Base-by-base conservation (phyloP, 2,888 invertebrate species). In the Dryobotodes eremita region DNA sequence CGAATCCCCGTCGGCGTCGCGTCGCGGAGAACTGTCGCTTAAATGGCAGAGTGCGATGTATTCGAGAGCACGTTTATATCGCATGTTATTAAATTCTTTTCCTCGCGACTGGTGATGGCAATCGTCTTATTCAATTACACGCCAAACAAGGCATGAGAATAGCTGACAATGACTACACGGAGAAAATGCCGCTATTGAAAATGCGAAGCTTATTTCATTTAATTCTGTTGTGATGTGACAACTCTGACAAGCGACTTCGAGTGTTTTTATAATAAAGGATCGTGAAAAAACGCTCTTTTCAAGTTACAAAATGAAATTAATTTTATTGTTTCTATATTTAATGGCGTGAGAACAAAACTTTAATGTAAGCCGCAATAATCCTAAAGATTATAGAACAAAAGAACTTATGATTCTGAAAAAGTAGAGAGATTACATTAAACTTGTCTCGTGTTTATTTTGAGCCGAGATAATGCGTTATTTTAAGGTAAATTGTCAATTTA, bases 21-120 rank as follows among this genome's bases (percentile, higher is more conserved):
- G 31, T 36, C 77, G 78, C 78, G 50, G 77, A 84, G 86, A 84
- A 83, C 76, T 89, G 90, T 89, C 91, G 90, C 90, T 89, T 90
- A 89, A 91, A 90, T 84, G 89, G 88, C 89, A 83, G 84, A 82
- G 72, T 87, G 88, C 86, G 89, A 92, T 92, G 88, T 92, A 92
- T 93, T 92, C 88, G 90, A 82, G 77, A 82, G 89, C 88, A 90
- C 91, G 89, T 91, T 93, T 93, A 93, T 93, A 92, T 92, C 92
- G 90, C 90, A 91, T 94, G 93, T 95, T 96, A 96, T 96, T 96
- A 96, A 96, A 96, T 96, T 96, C 94, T 95, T 96, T 95, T 93
- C 92, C 92, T 91, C 90, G 90, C 89, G 92, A 91, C 93, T 92
- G 92, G 93, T 93, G 93, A 95, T 95, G 94, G 94, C 95, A 95